Conservation (phyloP, 2,113 vertebrate genomes). For the Scomber japonicus region DNA sequence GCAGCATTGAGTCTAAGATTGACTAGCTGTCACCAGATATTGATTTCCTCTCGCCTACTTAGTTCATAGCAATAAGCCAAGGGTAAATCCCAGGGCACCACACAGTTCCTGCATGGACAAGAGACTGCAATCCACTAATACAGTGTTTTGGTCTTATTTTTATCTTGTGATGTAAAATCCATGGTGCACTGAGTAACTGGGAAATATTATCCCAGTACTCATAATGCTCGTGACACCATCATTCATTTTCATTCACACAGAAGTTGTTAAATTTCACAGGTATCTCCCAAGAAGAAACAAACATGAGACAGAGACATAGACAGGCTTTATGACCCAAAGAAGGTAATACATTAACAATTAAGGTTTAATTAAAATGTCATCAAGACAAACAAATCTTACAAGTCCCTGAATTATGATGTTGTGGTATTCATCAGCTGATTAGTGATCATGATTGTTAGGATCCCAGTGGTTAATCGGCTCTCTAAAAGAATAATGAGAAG, state of each 20-base stretch:
- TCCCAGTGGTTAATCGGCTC: slow-evolving; percentile 70
- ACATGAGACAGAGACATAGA: slow-evolving; percentile 3
- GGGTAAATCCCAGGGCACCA: slow-evolving; percentile 64
- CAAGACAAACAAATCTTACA: slow-evolving; percentile 35
- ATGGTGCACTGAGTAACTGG: slow-evolving; percentile 41
- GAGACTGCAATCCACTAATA: slow-evolving; percentile 50
- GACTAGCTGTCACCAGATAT: slow-evolving; percentile 78
- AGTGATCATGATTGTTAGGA: slow-evolving; percentile 63
- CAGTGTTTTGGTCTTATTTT: slow-evolving; percentile 59
- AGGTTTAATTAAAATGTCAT: slow-evolving; percentile 39
- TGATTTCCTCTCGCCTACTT: slow-evolving; percentile 78
- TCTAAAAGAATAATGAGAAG: slow-evolving; percentile 79
- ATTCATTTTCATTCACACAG: background rate
- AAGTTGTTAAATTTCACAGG: background rate
- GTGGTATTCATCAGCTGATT: slow-evolving; percentile 70
- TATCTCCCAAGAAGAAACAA: background rate
- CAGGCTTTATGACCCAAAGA: slow-evolving; percentile 24
- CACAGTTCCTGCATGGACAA: slow-evolving; percentile 49
- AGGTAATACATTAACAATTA: slow-evolving; percentile 23
- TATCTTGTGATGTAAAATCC: slow-evolving; percentile 61
- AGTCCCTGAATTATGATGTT: slow-evolving; percentile 62
- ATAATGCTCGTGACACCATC: background rate
- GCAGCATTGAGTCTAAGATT: slow-evolving; percentile 74
- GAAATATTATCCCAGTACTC: slow-evolving; percentile 20
- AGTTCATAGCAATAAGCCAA: slow-evolving; percentile 74